A percentile compares a stretch with the other conserved stretches of the same genome.
These are phyloP conservation scores for Lordiphosa stackelbergi DNA, from an alignment of 1,140 invertebrate genomes.

Conservation along the genomic window DNA sequence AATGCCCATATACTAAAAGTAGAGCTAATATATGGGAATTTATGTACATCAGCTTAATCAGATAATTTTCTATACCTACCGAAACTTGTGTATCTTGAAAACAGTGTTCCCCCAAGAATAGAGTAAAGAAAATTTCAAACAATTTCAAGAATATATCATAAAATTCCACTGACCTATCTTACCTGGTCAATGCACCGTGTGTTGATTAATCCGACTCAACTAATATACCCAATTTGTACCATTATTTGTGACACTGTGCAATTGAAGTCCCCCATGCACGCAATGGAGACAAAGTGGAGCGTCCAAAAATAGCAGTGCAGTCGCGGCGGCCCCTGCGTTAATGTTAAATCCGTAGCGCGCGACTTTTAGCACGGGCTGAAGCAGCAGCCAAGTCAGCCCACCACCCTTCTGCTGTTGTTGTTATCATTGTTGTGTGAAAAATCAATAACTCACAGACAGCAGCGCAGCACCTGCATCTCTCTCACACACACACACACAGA, in stretches of 20 bases:
- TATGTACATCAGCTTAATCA: too few relatives aligned
- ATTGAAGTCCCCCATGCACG: conserved; percentile 3
- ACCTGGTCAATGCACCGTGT: too few relatives aligned
- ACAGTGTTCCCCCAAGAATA: too few relatives aligned
- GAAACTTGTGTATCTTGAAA: too few relatives aligned
- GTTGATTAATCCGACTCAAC: too few relatives aligned
- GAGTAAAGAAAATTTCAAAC: too few relatives aligned
- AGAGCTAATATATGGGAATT: too few relatives aligned
- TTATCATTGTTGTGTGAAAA: conserved; percentile 39
- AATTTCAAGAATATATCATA: too few relatives aligned
- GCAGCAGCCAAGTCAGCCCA: conserved; percentile 2
- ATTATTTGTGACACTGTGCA: conserved; percentile 1
- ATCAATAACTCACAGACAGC: conserved; percentile 55
- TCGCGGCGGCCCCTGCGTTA: conserved; percentile 16
- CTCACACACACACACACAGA: not conserved
- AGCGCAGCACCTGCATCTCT: conserved; percentile 34
- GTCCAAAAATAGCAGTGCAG: conserved; percentile 52
- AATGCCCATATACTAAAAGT: too few relatives aligned
- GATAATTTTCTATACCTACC: too few relatives aligned
- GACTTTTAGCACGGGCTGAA: conserved; percentile 17
- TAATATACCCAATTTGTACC: too few relatives aligned
- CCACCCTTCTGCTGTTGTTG: conserved; percentile 4
- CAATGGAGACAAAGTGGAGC: conserved; percentile 48
- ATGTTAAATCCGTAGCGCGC: conserved; percentile 33
- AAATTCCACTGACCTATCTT: too few relatives aligned